Evolutionary conservation across 2,113 vertebrate species (phyloP), one percentile per base, ranked within the genome.

Genomic region (Phrynosoma blainvillii): DNA sequence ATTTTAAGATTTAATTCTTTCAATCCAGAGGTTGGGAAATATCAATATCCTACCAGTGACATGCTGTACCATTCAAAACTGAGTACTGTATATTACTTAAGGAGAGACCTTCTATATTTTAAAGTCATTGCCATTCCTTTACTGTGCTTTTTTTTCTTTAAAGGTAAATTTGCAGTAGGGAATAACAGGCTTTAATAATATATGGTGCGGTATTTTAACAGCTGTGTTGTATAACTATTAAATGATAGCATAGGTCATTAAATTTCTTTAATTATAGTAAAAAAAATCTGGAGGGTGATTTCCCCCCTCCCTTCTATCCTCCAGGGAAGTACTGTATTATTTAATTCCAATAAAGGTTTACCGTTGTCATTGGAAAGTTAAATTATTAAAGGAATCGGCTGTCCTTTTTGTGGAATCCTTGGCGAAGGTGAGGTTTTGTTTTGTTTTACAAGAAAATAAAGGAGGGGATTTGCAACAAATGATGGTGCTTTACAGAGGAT

Each of bases 201-300:
- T 70, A 85, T 74, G 62, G 79, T 89, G 76, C 80, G 90, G 0
- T 92, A 86, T 93, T 91, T 92, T 92, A 92, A 90, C 88, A 93
- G 65, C 77, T 92, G 68, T 91, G 70, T 90, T 59, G 27, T 84
- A 3, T 84, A 83, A 85, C 86, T 81, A 18, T 90, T 88, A 89
- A 83, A 88, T 89, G 89, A 79, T 79, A 89, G 82, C 87, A 89
- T 86, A 84, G 68, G 27, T 87, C 0, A 11, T 94, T 92, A 92
- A 93, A 88, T 16, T 91, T 91, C 0, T 0, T 90, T 89, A 90
- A 40, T 90, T 91, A 84, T 59, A 32, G 65, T 65, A 92, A 54
- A 82, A 91, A 86, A 93, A 89, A 71, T 74, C 82, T 0, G 0
- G 85, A 90, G 82, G 74, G 83, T 91, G 83, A 87, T 92, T 93